Percentiles rank a stretch among this genome's conserved stretches.
phyloP scores from a whole-genome alignment of 2,113 vertebrate species.

The Tragelaphus buxtoni region DNA sequence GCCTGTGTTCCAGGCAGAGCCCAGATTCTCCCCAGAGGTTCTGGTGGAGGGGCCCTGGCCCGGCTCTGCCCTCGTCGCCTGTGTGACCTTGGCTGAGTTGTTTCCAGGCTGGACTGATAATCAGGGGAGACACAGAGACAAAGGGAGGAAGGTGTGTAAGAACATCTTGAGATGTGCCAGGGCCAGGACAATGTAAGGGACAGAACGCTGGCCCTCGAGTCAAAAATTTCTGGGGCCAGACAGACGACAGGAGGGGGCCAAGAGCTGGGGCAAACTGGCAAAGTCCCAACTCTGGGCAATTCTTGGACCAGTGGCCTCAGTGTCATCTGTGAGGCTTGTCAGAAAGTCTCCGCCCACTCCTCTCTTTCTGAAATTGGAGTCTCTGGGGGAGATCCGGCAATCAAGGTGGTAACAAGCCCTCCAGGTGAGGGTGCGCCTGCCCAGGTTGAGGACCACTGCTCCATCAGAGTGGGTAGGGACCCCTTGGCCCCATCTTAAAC shows the following conservation, averaged over 20 bases:
- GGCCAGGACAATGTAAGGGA: neutral
- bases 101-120: neutral
- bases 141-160: neutral
- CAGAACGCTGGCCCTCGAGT: neutral
- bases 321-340: neutral
- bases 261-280: no score
- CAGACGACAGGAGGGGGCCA: neutral
- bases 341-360: neutral
- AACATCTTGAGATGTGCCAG: no score
- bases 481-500: rapidly evolving
- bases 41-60: rapidly evolving
- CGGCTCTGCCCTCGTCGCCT: neutral
- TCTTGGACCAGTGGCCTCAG: neutral
- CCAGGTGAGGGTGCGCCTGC: neutral
- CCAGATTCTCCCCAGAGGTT: neutral
- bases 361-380: neutral
- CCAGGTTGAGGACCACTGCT: neutral
- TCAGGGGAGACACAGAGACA: neutral
- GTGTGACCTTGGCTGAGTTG: neutral
- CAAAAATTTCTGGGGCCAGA: neutral
- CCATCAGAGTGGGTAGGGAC: neutral
- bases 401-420: neutral
- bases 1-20: rapidly evolving
- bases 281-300: neutral
- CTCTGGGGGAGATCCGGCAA: neutral